Evolutionary conservation across 2,113 vertebrate species (phyloP).

Genomic region (Sterrhoptilus dennistouni): DNA sequence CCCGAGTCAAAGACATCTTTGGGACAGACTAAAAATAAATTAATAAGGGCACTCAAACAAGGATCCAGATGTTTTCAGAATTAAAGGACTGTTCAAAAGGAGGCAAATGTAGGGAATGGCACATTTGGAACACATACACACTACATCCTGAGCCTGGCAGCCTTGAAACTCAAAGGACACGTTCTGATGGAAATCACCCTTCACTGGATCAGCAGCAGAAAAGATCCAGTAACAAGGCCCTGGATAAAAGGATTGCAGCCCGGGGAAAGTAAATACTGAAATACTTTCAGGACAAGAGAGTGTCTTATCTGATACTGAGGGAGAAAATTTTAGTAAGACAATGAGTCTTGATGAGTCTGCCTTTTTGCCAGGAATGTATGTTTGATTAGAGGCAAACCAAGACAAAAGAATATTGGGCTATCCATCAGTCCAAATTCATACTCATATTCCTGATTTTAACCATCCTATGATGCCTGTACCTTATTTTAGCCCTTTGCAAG

Average conservation of each 20-base stretch:
- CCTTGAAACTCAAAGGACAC: not conserved
- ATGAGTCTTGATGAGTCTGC: not conserved
- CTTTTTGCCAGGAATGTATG: not conserved
- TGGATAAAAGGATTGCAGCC: not conserved
- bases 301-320: not conserved
- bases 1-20: not conserved
- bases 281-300: not conserved
- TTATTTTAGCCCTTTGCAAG: not conserved
- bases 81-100: not conserved
- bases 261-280: not conserved
- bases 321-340: not conserved
- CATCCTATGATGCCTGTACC: not conserved
- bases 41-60: not conserved
- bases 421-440: not conserved
- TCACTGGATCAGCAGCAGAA: not conserved
- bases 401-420: not conserved
- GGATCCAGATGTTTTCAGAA: not conserved
- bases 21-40: not conserved
- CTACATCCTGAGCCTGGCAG: not conserved
- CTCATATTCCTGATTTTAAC: not conserved
- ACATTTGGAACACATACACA: not conserved
- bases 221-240: not conserved
- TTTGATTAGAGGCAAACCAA: not conserved
- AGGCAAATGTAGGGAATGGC: not conserved
- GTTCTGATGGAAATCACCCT: not conserved